Conservation (phyloP, 2,113 vertebrate genomes). For the Microcebus murinus region DNA sequence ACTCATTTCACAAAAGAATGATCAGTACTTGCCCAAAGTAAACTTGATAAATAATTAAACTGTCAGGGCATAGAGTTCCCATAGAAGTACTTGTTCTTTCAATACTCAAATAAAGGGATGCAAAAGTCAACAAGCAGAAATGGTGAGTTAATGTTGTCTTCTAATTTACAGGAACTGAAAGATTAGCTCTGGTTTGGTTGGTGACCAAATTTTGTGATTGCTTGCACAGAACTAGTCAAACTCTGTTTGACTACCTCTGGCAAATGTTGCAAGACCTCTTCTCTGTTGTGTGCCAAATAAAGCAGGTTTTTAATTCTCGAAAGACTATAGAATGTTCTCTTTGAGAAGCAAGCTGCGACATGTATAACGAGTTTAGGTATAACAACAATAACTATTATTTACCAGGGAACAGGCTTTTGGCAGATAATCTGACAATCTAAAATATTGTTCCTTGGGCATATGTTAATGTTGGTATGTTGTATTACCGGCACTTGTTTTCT, state of each 20-base stretch:
- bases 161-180: conserved; percentile 36
- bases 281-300: conserved; percentile 28
- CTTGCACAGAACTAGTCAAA: not conserved
- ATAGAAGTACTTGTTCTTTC: conserved; percentile 29
- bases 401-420: conserved; percentile 33
- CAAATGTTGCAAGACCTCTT: conserved; percentile 68
- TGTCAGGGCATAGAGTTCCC: conserved; percentile 28
- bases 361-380: conserved; percentile 55
- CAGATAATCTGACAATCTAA: not conserved
- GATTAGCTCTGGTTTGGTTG: not conserved
- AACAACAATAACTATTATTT: conserved; percentile 72
- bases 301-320: conserved; percentile 41
- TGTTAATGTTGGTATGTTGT: conserved; percentile 30
- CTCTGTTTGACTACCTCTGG: not conserved
- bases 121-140: conserved; percentile 64
- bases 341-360: conserved; percentile 12
- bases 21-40: conserved; percentile 44
- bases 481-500: not conserved
- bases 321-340: conserved; percentile 50
- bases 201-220: not conserved
- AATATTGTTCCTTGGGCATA: not conserved
- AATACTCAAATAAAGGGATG: conserved; percentile 26
- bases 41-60: conserved; percentile 45
- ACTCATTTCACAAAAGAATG: conserved; percentile 41
- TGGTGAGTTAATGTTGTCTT: conserved; percentile 16